Evolutionary conservation across 2,113 vertebrate genomes (phyloP).

Genomic region (Acrocephalus arundinaceus): DNA sequence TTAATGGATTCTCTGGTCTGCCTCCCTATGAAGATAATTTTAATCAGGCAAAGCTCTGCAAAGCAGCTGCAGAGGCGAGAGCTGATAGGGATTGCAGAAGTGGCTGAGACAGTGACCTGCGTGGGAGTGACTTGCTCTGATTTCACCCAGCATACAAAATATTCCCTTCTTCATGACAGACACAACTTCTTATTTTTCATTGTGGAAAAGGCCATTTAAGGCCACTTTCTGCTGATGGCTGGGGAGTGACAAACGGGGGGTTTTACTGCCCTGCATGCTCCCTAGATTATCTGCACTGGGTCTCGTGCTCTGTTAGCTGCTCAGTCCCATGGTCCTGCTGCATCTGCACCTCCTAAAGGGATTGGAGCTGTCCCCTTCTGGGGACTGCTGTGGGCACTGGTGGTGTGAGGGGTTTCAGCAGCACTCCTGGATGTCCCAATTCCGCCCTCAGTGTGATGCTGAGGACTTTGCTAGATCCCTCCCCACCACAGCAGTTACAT

Average conservation of each 20-base stretch:
- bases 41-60: background rate
- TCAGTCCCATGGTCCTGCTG: background rate
- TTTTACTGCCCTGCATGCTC: background rate
- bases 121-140: background rate
- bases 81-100: background rate
- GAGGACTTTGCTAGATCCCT: background rate
- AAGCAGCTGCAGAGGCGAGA: background rate
- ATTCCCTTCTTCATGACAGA: background rate
- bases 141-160: background rate
- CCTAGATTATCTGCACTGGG: background rate
- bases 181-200: background rate
- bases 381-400: background rate
- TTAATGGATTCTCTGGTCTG: background rate
- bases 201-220: background rate
- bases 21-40: background rate
- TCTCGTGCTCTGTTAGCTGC: rapidly evolving
- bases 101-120: background rate
- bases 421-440: background rate
- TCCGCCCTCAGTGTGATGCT: background rate
- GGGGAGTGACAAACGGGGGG: background rate
- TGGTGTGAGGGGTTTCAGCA: background rate
- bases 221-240: background rate
- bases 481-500: background rate
- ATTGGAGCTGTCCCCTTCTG: background rate
- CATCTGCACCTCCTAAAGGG: background rate